Evolutionary conservation across 2,113 vertebrate species (phyloP), one percentile per base, ranked within the genome.

Genomic region (Monopterus albus): DNA sequence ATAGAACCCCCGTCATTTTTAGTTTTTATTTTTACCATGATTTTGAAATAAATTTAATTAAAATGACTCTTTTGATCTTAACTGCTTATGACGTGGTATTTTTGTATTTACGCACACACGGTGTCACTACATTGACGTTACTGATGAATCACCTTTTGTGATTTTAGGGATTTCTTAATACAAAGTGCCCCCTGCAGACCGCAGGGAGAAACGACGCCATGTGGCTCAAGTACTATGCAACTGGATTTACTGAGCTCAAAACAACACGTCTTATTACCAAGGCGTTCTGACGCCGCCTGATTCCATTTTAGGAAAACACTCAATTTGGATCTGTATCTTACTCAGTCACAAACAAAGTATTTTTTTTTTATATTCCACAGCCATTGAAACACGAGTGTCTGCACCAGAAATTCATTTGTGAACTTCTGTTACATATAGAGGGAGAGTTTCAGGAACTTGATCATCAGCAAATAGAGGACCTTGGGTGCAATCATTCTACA

Each of bases 11-110:
- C 42, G 71, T 86, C 10, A 62, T 75, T 81, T 74, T 77, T 45
- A 39, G 56, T 70, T 65, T 85, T 82, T 15, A 66, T 89, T 90
- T 89, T 88, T 65, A 75, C 85, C 79, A 78, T 89, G 63, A 67
- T 86, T 91, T 91, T 88, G 73, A 82, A 91, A 91, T 89, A 88
- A 85, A 90, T 81, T 72, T 51, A 61, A 89, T 81, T 79, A 58
- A 84, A 90, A 75, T 35, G 51, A 47, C 49, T 76, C 52, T 55
- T 53, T 62, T 78, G 51, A 77, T 63, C 55, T 61, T 36, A 73
- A 40, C 47, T 6, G 9, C 47, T 57, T 51, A 7, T 46, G 28
- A 65, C 43, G 43, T 17, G 11, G 52, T 38, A 29, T 70, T 63
- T 40, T 36, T 17, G n/a, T 38, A 14, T 55, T n/a, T 23, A 38